Base-by-base conservation (phyloP, 1,140 invertebrate species). In the Zaprionus kolodkinae region DNA sequence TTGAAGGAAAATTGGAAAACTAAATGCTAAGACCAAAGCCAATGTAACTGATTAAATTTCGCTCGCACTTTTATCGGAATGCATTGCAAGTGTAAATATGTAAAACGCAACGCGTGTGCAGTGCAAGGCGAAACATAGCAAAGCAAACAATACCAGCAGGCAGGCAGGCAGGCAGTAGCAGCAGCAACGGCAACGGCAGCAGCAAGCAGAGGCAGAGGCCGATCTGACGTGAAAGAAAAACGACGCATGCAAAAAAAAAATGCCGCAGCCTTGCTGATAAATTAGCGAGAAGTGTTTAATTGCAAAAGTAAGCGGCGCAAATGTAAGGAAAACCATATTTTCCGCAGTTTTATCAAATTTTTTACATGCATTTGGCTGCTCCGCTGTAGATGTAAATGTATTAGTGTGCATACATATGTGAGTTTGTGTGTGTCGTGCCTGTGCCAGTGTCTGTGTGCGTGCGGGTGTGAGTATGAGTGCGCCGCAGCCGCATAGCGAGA, bases 51-150 rank as follows among this genome's bases (percentile, higher is more conserved):
- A 61, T 60, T 72, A 15, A 57, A 57, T 65, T 52, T 27, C 50
- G 36, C 21, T 36, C 17, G 30, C 48, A 63, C 38, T 71, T 63
- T 59, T 66, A 65, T 36, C 60, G 56, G 54, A 75, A 81, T 84
- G 74, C 55, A 56, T 55, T 78, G 59, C 59, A 30, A 75, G 27
- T 72, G 74, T 68, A 63, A 69, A 74, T 62, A 66, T 67, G 63
- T 72, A 70, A 71, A 86, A 68, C 63, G 66, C 66, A 81, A 81
- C 78, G 81, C 74, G 78, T 78, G 81, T 84, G 81, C 50, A 74
- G 73, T 84, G 78, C 73, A 81, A 67, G 65, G 59, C 76, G 60
- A 76, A 63, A 73, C 62, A 73, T 74, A 82, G 79, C 74, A 75
- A 81, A 72, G 61, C 73, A 77, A 84, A 84, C 65, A 79, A 72